Evolutionary conservation across 53 echinoderm and acorn worm genomes (phyloP).

Genomic region (Echinometra lucunter): DNA sequence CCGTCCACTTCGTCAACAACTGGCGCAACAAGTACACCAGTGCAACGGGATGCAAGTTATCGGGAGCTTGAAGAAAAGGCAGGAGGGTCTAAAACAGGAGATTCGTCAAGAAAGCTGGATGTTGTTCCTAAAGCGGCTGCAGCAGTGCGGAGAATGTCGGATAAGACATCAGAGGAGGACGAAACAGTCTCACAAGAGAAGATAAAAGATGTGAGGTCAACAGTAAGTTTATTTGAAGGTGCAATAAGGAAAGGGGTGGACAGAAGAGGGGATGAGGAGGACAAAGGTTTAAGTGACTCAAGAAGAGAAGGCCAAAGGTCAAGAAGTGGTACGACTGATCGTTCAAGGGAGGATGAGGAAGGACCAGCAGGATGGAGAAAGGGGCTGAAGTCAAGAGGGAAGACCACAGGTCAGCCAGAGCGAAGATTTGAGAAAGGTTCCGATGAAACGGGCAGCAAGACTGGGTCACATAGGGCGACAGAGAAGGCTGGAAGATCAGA

Average conservation of each 20-base stretch:
- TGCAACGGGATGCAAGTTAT: neutral
- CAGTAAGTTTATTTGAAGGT: constrained; percentile 17
- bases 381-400: neutral
- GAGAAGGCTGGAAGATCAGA: neutral
- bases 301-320: neutral
- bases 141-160: neutral
- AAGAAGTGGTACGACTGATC: neutral
- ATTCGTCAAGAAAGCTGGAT: neutral
- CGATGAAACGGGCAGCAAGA: neutral
- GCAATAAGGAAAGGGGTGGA: constrained; percentile 35
- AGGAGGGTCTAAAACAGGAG: neutral
- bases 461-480: neutral
- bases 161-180: neutral
- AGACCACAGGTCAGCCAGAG: neutral
- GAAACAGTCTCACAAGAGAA: neutral
- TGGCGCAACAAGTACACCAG: neutral
- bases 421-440: neutral
- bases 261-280: constrained; percentile 29
- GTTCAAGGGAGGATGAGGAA: neutral
- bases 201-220: neutral
- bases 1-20: constrained; percentile 17
- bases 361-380: neutral
- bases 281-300: neutral
- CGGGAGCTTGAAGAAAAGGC: neutral
- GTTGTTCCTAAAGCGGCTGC: neutral